Conservation (phyloP, 2,797 vertebrate species). For the Pangasius djambal region DNA sequence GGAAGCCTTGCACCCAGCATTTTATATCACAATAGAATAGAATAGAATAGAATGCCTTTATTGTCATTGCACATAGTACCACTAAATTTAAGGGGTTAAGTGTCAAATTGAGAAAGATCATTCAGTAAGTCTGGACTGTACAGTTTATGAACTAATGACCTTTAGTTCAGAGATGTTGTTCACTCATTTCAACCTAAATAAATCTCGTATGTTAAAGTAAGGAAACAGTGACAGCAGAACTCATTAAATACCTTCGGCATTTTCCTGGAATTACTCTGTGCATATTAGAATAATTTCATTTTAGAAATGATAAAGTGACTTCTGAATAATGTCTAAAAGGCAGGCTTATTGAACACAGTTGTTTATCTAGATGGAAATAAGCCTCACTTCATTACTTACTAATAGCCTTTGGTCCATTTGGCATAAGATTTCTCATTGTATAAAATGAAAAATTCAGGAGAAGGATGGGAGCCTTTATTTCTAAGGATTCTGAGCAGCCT, state of each 20-base stretch:
- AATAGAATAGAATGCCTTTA: too few species aligned
- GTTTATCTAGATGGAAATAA: constrained; percentile 47
- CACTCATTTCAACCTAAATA: constrained; percentile 12
- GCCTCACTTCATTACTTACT: constrained; percentile 29
- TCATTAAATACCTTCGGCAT: not conserved
- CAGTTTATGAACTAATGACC: constrained; percentile 9
- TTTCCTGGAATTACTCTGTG: not conserved
- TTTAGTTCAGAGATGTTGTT: not conserved
- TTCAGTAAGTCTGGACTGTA: not conserved
- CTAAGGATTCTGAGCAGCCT: not conserved
- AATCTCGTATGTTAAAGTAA: constrained; percentile 26
- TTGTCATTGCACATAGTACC: too few species aligned
- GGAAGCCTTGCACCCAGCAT: too few species aligned
- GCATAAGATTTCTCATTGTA: constrained; percentile 1
- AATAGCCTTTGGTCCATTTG: constrained; percentile 37
- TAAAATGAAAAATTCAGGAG: constrained; percentile 42
- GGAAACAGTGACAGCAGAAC: constrained; percentile 24
- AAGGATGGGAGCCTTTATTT: not conserved
- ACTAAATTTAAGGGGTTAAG: too few species aligned
- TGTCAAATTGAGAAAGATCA: not conserved
- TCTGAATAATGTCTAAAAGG: constrained; percentile 30
- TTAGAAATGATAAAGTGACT: constrained; percentile 21
- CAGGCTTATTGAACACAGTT: constrained; percentile 43
- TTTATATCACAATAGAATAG: not conserved
- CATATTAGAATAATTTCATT: constrained; percentile 35